Evolutionary conservation across 1,140 invertebrate genomes (phyloP), one percentile per base, ranked within the genome.

Genomic region (Gonatopus flavifemur): DNA sequence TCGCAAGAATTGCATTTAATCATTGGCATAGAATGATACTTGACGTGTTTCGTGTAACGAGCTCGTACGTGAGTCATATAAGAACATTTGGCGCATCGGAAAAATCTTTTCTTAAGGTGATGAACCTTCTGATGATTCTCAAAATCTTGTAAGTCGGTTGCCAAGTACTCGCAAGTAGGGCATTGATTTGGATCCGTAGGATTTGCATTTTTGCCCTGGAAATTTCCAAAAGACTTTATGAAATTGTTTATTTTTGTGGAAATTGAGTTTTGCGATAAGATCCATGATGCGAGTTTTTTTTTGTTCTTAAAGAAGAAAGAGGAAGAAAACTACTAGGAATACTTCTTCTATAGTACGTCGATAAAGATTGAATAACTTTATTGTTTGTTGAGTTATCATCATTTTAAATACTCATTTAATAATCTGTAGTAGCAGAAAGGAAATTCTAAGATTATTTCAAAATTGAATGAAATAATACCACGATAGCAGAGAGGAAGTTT

Each of bases 1-100:
- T 94, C 91, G 77, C 94, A 98, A 65, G 89, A 87, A 35, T 87
- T 86, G 76, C 94, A 98, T 70, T 96, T 93, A 54, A 93, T 93
- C 86, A 92, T 92, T 41, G 91, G 91, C 87, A 93, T 90, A 30
- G 89, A 91, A 74, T 95, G 91, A 66, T 94, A 93, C 65, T 94
- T 94, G n/a, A 94, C 88, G 67, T 96, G 94, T 70, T 94, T 94
- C 24, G 91, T 94, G 69, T 89, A 96, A 36, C 94, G 84, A 2
- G 89, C 87, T 65, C 90, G 89, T 54, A 94, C 90, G 68, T 94
- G 89, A 1, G 93, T 96, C 45, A 90, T 88, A 69, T 95, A 96
- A 54, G 86, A 88, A 72, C 94, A 96, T 72, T 94, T 91, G 47
- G 83, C 82, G 72, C 93, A 96, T 10, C 90, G 84, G 76, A 92